phyloP scores from a whole-genome alignment of 2,113 vertebrate species.

The Dicerorhinus sumatrensis region DNA sequence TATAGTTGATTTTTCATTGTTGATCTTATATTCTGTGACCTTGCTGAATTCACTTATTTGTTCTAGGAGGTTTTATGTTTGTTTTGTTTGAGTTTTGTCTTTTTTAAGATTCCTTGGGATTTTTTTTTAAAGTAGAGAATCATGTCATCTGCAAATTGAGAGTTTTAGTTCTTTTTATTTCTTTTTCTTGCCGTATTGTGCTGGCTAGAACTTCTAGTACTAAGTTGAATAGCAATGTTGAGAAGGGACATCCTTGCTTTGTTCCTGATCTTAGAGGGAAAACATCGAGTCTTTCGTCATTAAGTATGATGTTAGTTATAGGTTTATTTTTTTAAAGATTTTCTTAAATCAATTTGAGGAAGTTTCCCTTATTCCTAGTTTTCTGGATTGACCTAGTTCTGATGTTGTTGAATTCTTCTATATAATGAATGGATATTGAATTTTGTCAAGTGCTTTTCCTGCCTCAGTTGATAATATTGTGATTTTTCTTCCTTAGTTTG shows the following conservation, averaged over 20 bases:
- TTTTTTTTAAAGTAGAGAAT: background rate
- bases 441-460: slow-evolving; percentile 29
- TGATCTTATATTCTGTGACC: background rate
- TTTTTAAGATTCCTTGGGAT: background rate
- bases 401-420: no score
- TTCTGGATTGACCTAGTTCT: background rate
- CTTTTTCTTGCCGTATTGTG: background rate
- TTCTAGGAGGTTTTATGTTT: background rate
- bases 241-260: background rate
- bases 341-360: background rate
- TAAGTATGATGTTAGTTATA: background rate
- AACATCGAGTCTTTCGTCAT: background rate
- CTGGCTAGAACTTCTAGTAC: background rate
- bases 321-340: background rate
- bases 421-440: background rate
- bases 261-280: background rate
- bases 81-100: background rate
- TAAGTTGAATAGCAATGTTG: background rate
- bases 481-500: background rate
- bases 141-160: background rate
- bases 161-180: background rate
- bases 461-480: background rate
- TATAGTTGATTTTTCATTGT: background rate
- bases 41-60: background rate
- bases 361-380: background rate